These are phyloP conservation scores for Catostylus mosaicus DNA, from an alignment of 30 jellyfish, hydroid and myxozoan species.

Conservation along the genomic window DNA sequence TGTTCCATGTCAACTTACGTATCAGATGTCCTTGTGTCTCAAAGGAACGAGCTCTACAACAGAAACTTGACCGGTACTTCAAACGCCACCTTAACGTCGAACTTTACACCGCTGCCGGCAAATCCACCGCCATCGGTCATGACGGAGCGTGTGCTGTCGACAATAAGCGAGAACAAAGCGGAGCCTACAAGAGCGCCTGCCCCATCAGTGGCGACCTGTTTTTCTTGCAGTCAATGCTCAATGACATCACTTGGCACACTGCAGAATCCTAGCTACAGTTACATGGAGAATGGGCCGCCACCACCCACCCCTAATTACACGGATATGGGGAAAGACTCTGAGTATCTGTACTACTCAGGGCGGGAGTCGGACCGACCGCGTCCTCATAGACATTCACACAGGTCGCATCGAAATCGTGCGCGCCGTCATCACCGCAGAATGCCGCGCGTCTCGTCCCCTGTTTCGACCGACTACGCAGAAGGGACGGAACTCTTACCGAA, in stretches of 20 bases:
- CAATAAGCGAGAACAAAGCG: conserved; percentile 72
- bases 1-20: conserved; percentile 85
- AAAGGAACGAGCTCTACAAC: conserved; percentile 70
- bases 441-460: conserved; percentile 68
- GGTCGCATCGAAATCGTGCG: conserved; percentile 60
- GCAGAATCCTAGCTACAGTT: conserved; percentile 39
- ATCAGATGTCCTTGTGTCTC: conserved; percentile 69
- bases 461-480: conserved; percentile 51
- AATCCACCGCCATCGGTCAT: conserved; percentile 97
- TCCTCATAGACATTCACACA: conserved; percentile 61
- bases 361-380: conserved; percentile 48
- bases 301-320: conserved; percentile 77
- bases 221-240: conserved; percentile 61
- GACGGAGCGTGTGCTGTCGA: conserved; percentile 76
- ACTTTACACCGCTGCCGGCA: conserved; percentile 80
- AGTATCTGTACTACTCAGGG: conserved; percentile 51
- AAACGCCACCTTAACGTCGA: conserved; percentile 67
- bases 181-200: conserved; percentile 76
- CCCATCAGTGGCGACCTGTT: conserved; percentile 60
- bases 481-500: conserved; percentile 63
- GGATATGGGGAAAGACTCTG: conserved; percentile 76
- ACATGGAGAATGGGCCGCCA: conserved; percentile 81
- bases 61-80: conserved; percentile 89
- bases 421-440: conserved; percentile 68
- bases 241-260: conserved; percentile 58